Evolutionary conservation across 2,888 invertebrate genomes (phyloP), one percentile per base, ranked within the genome.

Genomic region (Pollenia angustigena): DNA sequence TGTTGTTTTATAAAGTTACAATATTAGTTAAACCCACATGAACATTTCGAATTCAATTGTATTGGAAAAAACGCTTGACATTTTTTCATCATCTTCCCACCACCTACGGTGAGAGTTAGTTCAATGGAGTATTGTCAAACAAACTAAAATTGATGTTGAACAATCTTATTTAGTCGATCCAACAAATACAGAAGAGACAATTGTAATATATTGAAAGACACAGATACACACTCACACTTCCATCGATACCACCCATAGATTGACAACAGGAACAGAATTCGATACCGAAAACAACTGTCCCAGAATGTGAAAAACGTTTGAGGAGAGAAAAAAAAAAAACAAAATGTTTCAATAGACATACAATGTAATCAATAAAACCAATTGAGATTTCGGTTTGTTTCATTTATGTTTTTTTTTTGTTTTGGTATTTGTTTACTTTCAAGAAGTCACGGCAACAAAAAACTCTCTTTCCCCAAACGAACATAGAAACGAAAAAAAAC

Each of bases 351-450:
- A 76, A 78, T 71, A 72, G 14, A 32, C 56, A 42, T 14, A 42
- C 56, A 83, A 72, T 62, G 42, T 16, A 50, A 72, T 68, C 58
- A 75, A 58, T 74, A 75, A 75, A 75, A 80, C 56, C 85, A 81
- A 85, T 85, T 81, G 85, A 81, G 62, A 64, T 75, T 85, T 85
- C 69, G 71, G 62, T 72, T 62, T 81, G 14, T 71, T 81, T 81
- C 16, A 58, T 68, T 68, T 68, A 48, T 46, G 69, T 71, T 62
- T 60, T 46, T 44, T 68, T 71, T 60, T 42, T 56, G 40, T 79
- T 80, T 58, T 18, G 40, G 8, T 18, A 54, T 81, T 81, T 85
- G 75, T 85, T 85, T 85, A 69, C 69, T 62, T 76, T 71, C 9
- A 76, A 79, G 44, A 76, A 71, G 85, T 76, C 71, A 75, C 80